Evolutionary conservation across 2,113 vertebrate genomes (phyloP), one percentile per base, ranked within the genome.

Genomic region (Copsychus sechellarum): DNA sequence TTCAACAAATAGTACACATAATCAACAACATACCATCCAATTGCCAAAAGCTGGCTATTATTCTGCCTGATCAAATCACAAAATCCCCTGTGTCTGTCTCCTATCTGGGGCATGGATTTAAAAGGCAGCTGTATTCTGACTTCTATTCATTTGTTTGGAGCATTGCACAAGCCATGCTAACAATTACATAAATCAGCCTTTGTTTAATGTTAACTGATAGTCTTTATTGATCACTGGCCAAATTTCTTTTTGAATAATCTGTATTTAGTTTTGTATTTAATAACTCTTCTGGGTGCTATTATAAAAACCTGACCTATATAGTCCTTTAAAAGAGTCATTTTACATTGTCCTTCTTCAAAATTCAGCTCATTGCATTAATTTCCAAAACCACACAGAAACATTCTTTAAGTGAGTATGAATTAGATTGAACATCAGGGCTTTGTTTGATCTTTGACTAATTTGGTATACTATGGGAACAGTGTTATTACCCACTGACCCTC

Each of bases 1-100:
- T 82, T 77, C 17, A 3, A 77, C 38, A 73, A 61, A 92, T 73
- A 4, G 1, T 51, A 22, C 20, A 58, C 29, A 56, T 83, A 90
- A 86, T 77, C 92, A 94, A 86, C 88, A 90, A 43, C 47, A 11
- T 70, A 70, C 43, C 54, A 79, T 73, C 14, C 67, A 81, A 9
- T 15, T 78, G 82, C 79, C 67, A 90, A 85, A 93, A 88, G 92
- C 82, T 58, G 50, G 50, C 82, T 67, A 14, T 77, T 88, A 64
- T 95, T 93, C 79, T 93, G 94, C 92, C 82, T 88, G 78, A 81
- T 82, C 86, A 93, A 70, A 86, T 81, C 93, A 95, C 93, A 95
- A 96, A 93, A 95, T 97, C 90, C 88, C 36, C 74, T 73, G 66
- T 94, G 92, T 94, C 71, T 88, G 38, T 64, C 76, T 92, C 56